These are phyloP conservation scores for Nothura maculosa DNA, from an alignment of 2,797 vertebrate genomes.

Conservation along the genomic window DNA sequence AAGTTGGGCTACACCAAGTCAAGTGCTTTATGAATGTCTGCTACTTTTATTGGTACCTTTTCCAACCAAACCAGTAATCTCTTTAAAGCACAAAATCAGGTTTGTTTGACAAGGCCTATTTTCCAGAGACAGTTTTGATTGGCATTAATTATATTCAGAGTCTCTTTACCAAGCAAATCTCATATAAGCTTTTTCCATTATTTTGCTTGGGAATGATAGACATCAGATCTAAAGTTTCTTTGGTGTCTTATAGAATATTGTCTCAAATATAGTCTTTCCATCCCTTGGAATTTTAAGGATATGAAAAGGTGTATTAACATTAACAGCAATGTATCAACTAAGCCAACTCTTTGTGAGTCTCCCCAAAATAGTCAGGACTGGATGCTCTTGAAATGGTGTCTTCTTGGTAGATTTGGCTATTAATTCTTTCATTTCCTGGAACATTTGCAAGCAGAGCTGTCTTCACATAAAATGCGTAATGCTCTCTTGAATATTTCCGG, in stretches of 20 bases:
- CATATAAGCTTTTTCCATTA: neutral
- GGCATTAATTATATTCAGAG: constrained; percentile 3
- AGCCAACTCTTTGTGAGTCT: neutral
- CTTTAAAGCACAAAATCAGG: neutral
- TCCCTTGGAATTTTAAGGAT: neutral
- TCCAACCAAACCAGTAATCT: neutral
- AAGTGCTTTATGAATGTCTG: neutral
- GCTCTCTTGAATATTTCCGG: neutral
- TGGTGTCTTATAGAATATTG: neutral
- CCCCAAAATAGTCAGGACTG: neutral
- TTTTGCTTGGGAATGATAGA: neutral
- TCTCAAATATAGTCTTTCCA: neutral
- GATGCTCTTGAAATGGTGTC: neutral
- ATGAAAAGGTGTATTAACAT: neutral
- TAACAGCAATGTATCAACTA: neutral
- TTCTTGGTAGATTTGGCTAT: neutral
- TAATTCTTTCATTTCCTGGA: neutral
- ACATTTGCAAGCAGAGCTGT: neutral
- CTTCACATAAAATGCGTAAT: neutral
- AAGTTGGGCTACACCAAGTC: neutral
- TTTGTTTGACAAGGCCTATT: neutral
- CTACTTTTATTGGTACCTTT: neutral
- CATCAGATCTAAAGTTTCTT: neutral
- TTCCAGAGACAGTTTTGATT: neutral
- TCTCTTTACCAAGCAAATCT: neutral